A percentile compares a stretch with the other conserved stretches of the same genome.
Conservation (phyloP, 1,140 invertebrate species). For the Drosophila busckii region DNA sequence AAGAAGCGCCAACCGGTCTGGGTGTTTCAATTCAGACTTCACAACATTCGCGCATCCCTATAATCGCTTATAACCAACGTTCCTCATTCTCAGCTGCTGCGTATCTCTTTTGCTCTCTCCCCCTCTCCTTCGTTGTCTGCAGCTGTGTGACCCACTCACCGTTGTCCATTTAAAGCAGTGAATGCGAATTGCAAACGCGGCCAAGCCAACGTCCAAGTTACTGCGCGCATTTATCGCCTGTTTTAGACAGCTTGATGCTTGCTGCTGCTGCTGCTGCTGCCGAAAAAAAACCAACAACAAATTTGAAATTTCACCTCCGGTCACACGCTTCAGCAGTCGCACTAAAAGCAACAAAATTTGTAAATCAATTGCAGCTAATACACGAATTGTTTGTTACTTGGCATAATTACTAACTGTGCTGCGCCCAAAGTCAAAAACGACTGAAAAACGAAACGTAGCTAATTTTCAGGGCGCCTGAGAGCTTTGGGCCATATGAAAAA, state of each 20-base stretch:
- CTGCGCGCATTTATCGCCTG: conserved; percentile 65
- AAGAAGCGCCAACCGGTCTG: conserved; percentile 33
- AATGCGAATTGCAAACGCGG: conserved; percentile 46
- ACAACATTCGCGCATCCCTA: conserved; percentile 66
- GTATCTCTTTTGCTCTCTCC: conserved; percentile 17
- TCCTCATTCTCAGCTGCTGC: conserved; percentile 33
- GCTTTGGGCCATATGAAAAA: not conserved
- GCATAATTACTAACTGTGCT: too few relatives aligned
- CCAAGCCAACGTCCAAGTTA: conserved; percentile 46
- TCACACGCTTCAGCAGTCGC: conserved; percentile 69
- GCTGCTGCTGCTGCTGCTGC: conserved; percentile 19
- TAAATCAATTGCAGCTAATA: conserved; percentile 37
- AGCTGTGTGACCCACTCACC: conserved; percentile 72
- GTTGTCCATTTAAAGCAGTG: conserved; percentile 67
- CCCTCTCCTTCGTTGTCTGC: conserved; percentile 29
- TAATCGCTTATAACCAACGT: conserved; percentile 66
- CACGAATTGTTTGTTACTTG: too few relatives aligned
- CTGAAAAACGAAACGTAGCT: conserved; percentile 14
- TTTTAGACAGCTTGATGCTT: conserved; percentile 40
- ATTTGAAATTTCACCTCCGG: conserved; percentile 70
- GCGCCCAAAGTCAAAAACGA: too few relatives aligned
- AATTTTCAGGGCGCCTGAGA: conserved; percentile 13
- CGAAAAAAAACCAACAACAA: conserved; percentile 50
- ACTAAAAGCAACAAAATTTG: conserved; percentile 8
- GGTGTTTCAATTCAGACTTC: conserved; percentile 30